A percentile compares a stretch with the other conserved stretches of the same genome.
phyloP scores from a whole-genome alignment of 2,113 vertebrate genomes.

The Brienomyrus brachyistius region DNA sequence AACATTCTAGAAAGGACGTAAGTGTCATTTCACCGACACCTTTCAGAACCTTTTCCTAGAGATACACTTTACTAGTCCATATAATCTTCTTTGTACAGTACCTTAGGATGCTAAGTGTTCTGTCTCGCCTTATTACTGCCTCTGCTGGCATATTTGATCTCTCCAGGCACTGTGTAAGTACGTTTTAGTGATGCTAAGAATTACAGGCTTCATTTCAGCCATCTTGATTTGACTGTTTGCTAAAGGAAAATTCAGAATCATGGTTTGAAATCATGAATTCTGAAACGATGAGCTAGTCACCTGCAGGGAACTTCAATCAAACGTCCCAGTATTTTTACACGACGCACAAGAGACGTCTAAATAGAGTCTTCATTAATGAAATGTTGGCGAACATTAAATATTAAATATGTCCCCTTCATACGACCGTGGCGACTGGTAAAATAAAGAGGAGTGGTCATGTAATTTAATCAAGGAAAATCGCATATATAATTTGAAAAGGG shows the following conservation, averaged over 20 bases:
- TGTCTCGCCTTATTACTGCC: background rate
- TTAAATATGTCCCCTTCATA: background rate
- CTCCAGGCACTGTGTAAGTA: background rate
- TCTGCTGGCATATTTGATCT: background rate
- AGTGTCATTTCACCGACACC: background rate
- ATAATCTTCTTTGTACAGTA: background rate
- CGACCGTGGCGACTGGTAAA: background rate
- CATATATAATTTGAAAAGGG: background rate
- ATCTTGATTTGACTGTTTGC: background rate
- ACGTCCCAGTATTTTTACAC: background rate
- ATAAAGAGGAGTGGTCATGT: background rate
- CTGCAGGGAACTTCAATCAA: background rate
- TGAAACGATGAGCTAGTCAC: background rate
- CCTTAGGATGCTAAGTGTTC: background rate
- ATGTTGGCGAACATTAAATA: slow-evolving; percentile 2
- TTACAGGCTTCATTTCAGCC: background rate
- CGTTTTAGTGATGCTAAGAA: background rate
- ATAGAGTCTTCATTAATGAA: background rate
- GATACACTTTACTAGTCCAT: background rate
- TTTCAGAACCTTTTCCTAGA: background rate
- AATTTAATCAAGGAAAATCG: background rate
- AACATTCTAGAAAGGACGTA: background rate
- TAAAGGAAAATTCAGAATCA: background rate
- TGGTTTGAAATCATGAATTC: background rate
- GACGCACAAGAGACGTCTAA: background rate